Base-by-base conservation (phyloP, 1,140 invertebrate species). In the Brevipalpus yothersi region DNA sequence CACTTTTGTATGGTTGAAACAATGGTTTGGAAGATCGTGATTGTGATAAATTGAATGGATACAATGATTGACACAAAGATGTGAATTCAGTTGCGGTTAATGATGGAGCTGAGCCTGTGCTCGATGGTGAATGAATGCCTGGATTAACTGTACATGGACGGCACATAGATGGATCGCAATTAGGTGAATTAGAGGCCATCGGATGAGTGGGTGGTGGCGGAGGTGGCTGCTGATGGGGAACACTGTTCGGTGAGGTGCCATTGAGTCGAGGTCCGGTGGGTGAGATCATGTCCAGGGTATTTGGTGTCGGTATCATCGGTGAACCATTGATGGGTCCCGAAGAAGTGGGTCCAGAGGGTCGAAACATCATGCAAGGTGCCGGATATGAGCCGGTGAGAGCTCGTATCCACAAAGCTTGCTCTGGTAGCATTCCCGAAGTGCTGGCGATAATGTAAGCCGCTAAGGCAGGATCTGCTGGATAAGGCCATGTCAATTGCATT, bases 401-500 rank as follows among this genome's bases (percentile, higher is more conserved):
- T 53, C 51, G 51, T 12, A 53, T 31, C 51, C 51, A 53, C 13
- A 21, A 21, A 13, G 51, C 17, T 31, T 53, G 51, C 4, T 53
- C 17, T 12, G 17, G 17, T 12, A 31, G 3, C 51, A 31, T 31
- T 21, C 70, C 69, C 53, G 87, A 86, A 0, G 87, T 87, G 31
- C 31, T 31, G 66, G 90, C 86, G 1, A 92, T 75, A 9, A 94
- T 76, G n/a, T 85, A 85, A 0, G 88, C 87, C 0, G 89, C 87
- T 61, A 95, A 79, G 1, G 85, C 79, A 5, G 89, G 89, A 67
- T 95, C 90, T 0, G 85, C 83, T 0, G 66, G 69, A 69, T 93
- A 91, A 0, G 92, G 90, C 91, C 91, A 95, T 0, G 86, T 80
- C 56, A 95, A 78, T 0, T 90, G 85, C 71, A 94, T 82, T 10